These are phyloP conservation scores for Nasonia giraulti DNA, from an alignment of 1,140 invertebrate species.

Conservation along the genomic window DNA sequence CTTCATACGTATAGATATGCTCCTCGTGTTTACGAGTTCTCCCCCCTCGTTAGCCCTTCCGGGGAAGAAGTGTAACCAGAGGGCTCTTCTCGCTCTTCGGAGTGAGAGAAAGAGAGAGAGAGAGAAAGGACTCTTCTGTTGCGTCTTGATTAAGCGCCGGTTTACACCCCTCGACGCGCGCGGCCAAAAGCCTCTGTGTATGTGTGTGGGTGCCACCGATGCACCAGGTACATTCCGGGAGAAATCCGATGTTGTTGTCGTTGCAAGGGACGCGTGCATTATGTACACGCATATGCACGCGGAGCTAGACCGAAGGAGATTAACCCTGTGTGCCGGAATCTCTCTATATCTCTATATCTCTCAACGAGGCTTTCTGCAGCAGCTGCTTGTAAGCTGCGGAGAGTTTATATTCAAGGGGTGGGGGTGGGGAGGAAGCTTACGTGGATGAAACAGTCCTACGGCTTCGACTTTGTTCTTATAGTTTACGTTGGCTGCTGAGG, in stretches of 20 bases:
- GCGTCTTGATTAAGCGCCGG: constrained; percentile 66
- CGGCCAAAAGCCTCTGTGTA: not conserved
- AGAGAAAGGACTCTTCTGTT: constrained; percentile 57
- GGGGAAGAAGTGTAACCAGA: constrained; percentile 51
- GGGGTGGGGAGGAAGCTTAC: not conserved
- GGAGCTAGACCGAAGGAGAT: constrained; percentile 7
- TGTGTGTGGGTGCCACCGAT: not conserved
- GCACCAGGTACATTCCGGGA: not conserved
- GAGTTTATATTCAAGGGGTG: not conserved
- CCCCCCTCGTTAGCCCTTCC: constrained; percentile 32
- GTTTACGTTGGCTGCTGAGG: not conserved
- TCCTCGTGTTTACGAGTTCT: not conserved
- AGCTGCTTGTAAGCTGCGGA: not conserved
- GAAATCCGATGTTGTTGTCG: constrained; percentile 2
- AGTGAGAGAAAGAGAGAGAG: not conserved
- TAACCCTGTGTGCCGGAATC: constrained; percentile 12
- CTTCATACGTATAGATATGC: not conserved
- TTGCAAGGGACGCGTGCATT: not conserved
- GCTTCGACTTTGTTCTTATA: constrained; percentile 18
- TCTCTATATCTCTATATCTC: not conserved
- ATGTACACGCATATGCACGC: not conserved
- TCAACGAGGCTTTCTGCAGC: not conserved
- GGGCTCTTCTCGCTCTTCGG: constrained; percentile 52
- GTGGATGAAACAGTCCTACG: not conserved
- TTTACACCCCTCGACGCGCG: constrained; percentile 56